Percentiles rank a stretch among this genome's conserved stretches.
Evolutionary conservation across 2,888 invertebrate genomes (phyloP).

Genomic region (Trilocha varians): DNA sequence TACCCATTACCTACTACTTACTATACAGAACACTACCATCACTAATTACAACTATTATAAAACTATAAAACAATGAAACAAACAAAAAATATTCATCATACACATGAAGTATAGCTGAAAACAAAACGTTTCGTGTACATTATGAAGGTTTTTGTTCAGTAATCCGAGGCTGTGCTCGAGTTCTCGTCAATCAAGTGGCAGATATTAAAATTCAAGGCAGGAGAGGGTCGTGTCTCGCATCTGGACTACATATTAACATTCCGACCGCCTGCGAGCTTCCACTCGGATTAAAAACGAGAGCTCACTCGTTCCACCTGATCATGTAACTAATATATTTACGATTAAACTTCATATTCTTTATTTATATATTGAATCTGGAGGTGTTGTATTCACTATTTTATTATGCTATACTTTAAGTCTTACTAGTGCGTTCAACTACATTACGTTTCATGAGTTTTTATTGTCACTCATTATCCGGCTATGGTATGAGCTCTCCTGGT

Average conservation of each 20-base stretch:
- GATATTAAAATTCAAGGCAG: conserved; percentile 20
- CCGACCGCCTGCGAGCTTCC: conserved; percentile 9
- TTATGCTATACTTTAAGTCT: too few species aligned
- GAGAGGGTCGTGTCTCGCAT: conserved; percentile 14
- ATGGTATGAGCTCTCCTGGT: too few species aligned
- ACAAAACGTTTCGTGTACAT: not conserved
- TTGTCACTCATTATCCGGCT: too few species aligned
- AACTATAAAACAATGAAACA: too few species aligned
- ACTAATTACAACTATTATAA: too few species aligned
- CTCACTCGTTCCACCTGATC: not conserved
- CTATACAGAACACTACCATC: too few species aligned
- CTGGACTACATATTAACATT: conserved; percentile 13
- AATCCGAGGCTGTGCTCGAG: conserved; percentile 11
- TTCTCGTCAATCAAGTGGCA: conserved; percentile 18
- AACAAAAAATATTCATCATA: too few species aligned
- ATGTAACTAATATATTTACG: not conserved
- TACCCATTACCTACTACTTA: too few species aligned
- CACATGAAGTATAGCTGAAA: too few species aligned
- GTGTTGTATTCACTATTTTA: too few species aligned
- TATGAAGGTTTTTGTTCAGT: not conserved
- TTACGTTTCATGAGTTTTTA: too few species aligned
- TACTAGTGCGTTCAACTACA: too few species aligned
- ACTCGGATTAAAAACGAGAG: conserved; percentile 6
- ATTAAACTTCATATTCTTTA: not conserved
- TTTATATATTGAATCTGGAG: not conserved